Evolutionary conservation across 2,888 invertebrate species (phyloP), one percentile per base, ranked within the genome.

Genomic region (Chymomyza procnemis): DNA sequence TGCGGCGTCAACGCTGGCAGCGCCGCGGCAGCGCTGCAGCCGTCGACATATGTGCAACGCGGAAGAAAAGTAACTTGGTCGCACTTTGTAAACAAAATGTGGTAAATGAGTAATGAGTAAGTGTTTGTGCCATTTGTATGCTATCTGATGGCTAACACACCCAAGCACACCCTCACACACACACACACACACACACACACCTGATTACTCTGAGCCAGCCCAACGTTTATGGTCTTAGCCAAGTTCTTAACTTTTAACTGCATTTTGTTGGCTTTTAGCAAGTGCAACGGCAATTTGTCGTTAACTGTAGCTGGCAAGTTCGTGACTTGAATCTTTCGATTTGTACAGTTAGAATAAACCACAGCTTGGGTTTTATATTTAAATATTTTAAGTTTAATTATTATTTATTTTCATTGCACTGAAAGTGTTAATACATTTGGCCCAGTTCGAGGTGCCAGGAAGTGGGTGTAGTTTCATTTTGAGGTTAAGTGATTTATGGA

Each of bases 241-340:
- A 70, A 69, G 84, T 86, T 83, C 84, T 86, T 76, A 75, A 59
- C 66, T 72, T 57, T 50, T 8, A 50, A 50, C 16, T n/a, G 59
- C 47, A 41, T 9, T 26, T 41, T 41, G 30, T 52, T 26, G n/a
- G 22, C 55, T 71, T 86, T 83, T 78, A 84, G 87, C 83, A 83
- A 86, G 85, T 83, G 83, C 75, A 87, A 79, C 87, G 79, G 83
- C 86, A 76, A 79, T 88, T 86, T 86, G 85, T 88, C 87, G 85
- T 73, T 75, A 78, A 80, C 73, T 69, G 67, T 73, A 14, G 65
- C 79, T 69, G 59, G 59, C 57, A 50, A 64, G 79, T 83, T 84
- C 88, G 83, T 84, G 88, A 75, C 76, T 76, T 56, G 88, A 84
- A 88, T 84, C 85, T 75, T 84, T 85, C 22, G 73, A 70, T 61